Evolutionary conservation across 2,888 invertebrate species (phyloP).

Genomic region (Tridacna gigas): DNA sequence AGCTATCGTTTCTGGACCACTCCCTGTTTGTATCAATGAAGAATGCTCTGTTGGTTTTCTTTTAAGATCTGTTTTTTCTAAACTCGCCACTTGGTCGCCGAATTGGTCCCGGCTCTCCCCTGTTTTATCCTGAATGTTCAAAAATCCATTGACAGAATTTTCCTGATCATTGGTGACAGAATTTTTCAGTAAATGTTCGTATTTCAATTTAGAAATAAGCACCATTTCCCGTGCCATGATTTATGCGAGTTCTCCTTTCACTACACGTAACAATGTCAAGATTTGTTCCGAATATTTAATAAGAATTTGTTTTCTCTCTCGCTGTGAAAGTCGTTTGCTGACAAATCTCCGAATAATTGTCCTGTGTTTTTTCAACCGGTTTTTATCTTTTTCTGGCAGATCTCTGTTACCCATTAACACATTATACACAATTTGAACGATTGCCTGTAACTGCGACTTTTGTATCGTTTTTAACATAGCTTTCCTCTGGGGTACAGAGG

Average conservation of each 20-base stretch:
- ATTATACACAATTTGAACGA: conserved; percentile 15
- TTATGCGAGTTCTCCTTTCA: conserved; percentile 18
- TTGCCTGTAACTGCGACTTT: conserved; percentile 31
- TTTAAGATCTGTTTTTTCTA: not conserved
- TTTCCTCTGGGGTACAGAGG: conserved; percentile 23
- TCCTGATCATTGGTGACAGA: not conserved
- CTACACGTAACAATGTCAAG: conserved; percentile 23
- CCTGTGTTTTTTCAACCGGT: conserved; percentile 27
- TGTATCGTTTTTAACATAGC: conserved; percentile 31
- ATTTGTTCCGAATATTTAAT: conserved; percentile 35
- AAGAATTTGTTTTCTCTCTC: conserved; percentile 31
- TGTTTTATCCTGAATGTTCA: too few relatives aligned
- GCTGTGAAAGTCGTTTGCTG: conserved; percentile 26
- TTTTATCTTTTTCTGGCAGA: conserved; percentile 31
- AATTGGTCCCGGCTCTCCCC: not conserved
- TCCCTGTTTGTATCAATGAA: not conserved
- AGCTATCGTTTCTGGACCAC: not conserved
- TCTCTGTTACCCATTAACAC: conserved; percentile 15
- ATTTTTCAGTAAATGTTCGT: conserved; percentile 39
- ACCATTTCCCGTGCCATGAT: conserved; percentile 42
- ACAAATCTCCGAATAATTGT: conserved; percentile 37
- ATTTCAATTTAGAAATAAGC: conserved; percentile 45
- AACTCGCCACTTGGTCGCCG: not conserved
- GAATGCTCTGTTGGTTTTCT: not conserved
- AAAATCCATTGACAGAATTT: not conserved